These are phyloP conservation scores for Gadopsis bispinosus DNA, from an alignment of 2,797 vertebrate species.

Conservation along the genomic window DNA sequence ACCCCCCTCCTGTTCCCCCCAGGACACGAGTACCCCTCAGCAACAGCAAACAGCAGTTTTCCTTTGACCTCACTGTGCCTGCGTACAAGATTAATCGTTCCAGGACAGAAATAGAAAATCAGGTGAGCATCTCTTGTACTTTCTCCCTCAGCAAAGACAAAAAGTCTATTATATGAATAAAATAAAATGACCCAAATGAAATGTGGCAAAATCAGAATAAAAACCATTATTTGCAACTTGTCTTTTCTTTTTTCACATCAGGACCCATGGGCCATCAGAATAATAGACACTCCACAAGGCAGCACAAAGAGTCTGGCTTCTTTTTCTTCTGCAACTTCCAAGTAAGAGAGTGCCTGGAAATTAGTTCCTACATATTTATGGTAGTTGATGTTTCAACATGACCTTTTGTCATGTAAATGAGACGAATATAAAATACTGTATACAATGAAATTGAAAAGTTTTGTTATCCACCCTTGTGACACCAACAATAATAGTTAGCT, in stretches of 20 bases:
- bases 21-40: slow-evolving; percentile 5
- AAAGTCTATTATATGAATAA: not conserved
- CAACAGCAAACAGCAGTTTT: slow-evolving; percentile 20
- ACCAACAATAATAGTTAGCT: not conserved
- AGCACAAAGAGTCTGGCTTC: slow-evolving; percentile 73
- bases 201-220: slow-evolving; percentile 11
- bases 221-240: slow-evolving; percentile 13
- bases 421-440: not conserved
- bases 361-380: not conserved
- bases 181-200: not conserved
- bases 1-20: slow-evolving; percentile 74
- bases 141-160: slow-evolving; percentile 11
- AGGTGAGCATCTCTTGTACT: slow-evolving; percentile 65
- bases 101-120: slow-evolving; percentile 42
- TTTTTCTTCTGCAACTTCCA: slow-evolving; percentile 64
- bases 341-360: slow-evolving; percentile 60
- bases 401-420: not conserved
- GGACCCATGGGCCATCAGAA: slow-evolving; percentile 70
- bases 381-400: not conserved
- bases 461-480: not conserved
- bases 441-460: not conserved
- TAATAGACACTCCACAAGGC: slow-evolving; percentile 74
- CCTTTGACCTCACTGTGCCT: slow-evolving; percentile 10
- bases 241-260: slow-evolving; percentile 32
- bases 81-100: slow-evolving; percentile 59